Evolutionary conservation across 1,140 invertebrate species (phyloP).

Genomic region (Trichomalopsis sarcophagae): DNA sequence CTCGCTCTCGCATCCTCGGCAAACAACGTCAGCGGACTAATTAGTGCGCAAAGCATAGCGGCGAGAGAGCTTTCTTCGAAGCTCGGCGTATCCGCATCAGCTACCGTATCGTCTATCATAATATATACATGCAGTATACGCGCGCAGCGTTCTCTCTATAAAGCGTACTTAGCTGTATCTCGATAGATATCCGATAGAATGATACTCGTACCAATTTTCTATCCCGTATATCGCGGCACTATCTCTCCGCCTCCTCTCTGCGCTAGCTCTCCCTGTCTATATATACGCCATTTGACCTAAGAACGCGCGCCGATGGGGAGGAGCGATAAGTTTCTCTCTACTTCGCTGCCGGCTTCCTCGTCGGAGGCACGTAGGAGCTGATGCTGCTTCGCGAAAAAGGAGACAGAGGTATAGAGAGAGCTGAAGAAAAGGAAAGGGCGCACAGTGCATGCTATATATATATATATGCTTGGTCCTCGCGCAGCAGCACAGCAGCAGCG

Average conservation of each 20-base stretch:
- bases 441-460: not conserved
- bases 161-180: conserved; percentile 23
- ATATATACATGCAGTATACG: not conserved
- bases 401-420: not conserved
- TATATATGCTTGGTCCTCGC: not conserved
- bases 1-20: not conserved
- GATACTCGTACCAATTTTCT: conserved; percentile 48
- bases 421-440: not conserved
- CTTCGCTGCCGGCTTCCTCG: not conserved
- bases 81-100: not conserved
- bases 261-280: not conserved
- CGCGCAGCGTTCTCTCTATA: not conserved
- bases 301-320: conserved; percentile 45
- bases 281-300: conserved; percentile 36
- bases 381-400: not conserved
- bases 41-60: too few species aligned
- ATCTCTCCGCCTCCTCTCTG: not conserved
- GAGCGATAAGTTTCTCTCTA: conserved; percentile 39
- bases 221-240: conserved; percentile 28
- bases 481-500: not conserved
- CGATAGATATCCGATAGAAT: conserved; percentile 37
- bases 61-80: not conserved
- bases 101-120: not conserved
- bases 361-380: conserved; percentile 38
- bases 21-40: not conserved